Base-by-base conservation (phyloP, 1,140 invertebrate genomes). In the Plectrocnemia conspersa region DNA sequence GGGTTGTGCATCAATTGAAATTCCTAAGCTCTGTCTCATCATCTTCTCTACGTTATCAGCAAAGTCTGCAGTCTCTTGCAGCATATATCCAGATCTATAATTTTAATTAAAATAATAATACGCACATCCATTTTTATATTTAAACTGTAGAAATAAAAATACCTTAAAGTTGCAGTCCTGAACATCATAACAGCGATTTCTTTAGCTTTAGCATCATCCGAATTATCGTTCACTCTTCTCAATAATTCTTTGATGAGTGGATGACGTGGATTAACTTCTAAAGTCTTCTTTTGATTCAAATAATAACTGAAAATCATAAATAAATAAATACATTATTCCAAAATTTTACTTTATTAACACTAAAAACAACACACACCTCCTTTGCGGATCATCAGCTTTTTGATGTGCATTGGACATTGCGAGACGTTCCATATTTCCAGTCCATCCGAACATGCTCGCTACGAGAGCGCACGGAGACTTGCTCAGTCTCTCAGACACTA, bases 361-460 rank as follows among this genome's bases (percentile, higher is more conserved):
- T 52, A 11, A n/a, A 44, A 38, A 22, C 41, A 53, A 35, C 11
- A 53, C 56, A 60, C 46, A 64, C 49, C 73, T 82, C 66, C 89
- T 84, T 62, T 93, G 89, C 9, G 91, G 83, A 79, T 98, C 96
- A 66, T 97, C 87, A 2, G 89, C 74, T 73, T 98, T 98, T 65
- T 96, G 93, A 74, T 98, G 97, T 15, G 97, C 94, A 72, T 99
- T 97, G 9, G 93, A 93, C 58, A 92, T 79, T 47, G 94, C 94
- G 41, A 99, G 80, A 47, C 96, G 81, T 73, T 99, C 97, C 97
- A 99, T 99, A 69, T 99, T 99, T 53, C 95, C 97, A 63, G 95
- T 97, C 94, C 93, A 96, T 48, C 94, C 94, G 71, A 95, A 98
- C 76, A 92, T 88, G 54, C 88, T 89, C 35, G 96, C 95, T n/a